These are phyloP conservation scores for Mactromeris polynyma DNA, from an alignment of 2,888 invertebrate species.

Conservation along the genomic window DNA sequence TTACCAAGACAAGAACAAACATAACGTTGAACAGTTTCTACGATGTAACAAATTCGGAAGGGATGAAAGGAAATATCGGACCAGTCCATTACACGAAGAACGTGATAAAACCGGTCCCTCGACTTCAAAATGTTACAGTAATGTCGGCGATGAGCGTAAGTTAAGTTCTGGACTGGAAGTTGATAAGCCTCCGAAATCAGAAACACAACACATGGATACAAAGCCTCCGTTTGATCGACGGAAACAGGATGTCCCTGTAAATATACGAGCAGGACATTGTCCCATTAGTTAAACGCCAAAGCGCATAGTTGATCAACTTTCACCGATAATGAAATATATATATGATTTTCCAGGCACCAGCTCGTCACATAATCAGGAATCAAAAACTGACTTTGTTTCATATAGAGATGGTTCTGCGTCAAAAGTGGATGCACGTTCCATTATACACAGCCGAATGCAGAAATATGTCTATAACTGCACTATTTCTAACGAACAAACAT, in stretches of 20 bases:
- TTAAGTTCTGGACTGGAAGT: not conserved
- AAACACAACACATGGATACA: conserved; percentile 20
- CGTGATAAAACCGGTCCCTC: conserved; percentile 51
- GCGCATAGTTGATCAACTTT: conserved; percentile 60
- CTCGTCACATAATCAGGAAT: conserved; percentile 14
- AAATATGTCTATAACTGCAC: not conserved
- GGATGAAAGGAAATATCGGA: conserved; percentile 26
- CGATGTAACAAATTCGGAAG: conserved; percentile 27
- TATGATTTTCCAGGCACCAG: conserved; percentile 32
- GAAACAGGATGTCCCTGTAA: conserved; percentile 36
- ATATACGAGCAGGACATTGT: conserved; percentile 44
- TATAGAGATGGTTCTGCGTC: not conserved
- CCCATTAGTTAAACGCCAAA: conserved; percentile 55
- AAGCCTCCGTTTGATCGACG: conserved; percentile 59
- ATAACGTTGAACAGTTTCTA: conserved; percentile 43
- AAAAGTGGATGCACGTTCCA: not conserved
- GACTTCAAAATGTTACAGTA: conserved; percentile 51
- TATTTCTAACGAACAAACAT: not conserved
- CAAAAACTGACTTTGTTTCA: not conserved
- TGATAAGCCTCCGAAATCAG: not conserved
- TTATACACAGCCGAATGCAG: not conserved
- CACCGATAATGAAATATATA: conserved; percentile 50
- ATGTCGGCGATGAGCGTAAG: not conserved
- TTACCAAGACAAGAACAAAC: conserved; percentile 71
- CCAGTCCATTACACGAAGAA: conserved; percentile 13